phyloP scores from a whole-genome alignment of 2,113 vertebrate species.

The Vulpes vulpes region DNA sequence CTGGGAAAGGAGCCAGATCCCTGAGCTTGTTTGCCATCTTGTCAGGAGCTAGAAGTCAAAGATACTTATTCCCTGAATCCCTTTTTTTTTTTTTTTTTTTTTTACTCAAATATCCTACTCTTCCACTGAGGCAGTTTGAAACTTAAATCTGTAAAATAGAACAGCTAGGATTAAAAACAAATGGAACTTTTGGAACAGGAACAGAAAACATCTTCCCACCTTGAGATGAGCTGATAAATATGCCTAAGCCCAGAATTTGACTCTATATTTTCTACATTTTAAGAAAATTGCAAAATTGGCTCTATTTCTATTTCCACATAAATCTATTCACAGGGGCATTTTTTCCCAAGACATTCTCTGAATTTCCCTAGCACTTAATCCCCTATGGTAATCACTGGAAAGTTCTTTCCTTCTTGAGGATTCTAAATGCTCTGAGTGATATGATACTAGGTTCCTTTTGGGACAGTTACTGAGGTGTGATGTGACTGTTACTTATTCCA shows the following conservation, averaged over 20 bases:
- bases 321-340: neutral
- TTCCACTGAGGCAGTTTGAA: neutral
- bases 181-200: neutral
- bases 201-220: neutral
- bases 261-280: neutral
- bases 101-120: neutral
- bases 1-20: slow-evolving; percentile 57
- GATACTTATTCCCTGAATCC: neutral
- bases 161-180: slow-evolving; percentile 25
- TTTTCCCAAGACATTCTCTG: neutral
- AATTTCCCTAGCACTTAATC: neutral
- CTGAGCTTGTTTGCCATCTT: neutral
- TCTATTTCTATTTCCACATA: neutral
- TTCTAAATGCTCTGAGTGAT: neutral
- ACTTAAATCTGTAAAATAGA: slow-evolving; percentile 6
- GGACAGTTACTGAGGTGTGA: neutral
- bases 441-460: neutral
- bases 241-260: neutral
- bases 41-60: neutral
- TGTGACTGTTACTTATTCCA: neutral
- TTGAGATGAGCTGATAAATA: neutral
- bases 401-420: neutral
- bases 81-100: neutral
- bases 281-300: neutral
- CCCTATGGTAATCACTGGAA: neutral